Evolutionary conservation across 2,888 invertebrate species (phyloP), one percentile per base, ranked within the genome.

Genomic region (Clusia tigrina): DNA sequence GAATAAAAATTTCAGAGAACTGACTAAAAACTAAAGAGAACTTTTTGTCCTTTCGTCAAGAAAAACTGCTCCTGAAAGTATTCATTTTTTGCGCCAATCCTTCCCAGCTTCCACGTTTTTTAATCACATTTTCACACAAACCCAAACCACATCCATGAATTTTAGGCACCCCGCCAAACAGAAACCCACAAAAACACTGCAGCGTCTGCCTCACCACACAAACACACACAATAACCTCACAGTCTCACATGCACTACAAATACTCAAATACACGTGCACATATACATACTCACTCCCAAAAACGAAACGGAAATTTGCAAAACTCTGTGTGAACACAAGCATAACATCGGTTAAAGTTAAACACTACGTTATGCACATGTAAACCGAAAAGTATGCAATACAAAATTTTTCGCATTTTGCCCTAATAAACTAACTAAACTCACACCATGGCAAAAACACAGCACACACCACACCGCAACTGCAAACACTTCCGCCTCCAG

Each of bases 121-220:
- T 12, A n/a, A 48, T 48, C 18, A 48, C 48, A 48, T 2, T 3
- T 20, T 24, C 52, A 24, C 6, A 3, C 52, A 17, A 54, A 54
- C 23, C 22, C 22, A 18, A 18, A 10, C 58, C 57, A 18, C 55
- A 58, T 55, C 54, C 58, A 66, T 68, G 56, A 18, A 66, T 69
- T 69, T 72, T 64, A 68, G 65, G 66, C 65, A 71, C 76, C 73
- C 71, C 69, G 67, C 65, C 68, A 67, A 62, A 58, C 32, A 54
- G 15, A 57, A 26, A 42, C 53, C 9, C 25, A 12, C 2, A 23
- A 15, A 53, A 32, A 32, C 32, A 32, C 12, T 6, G 12, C 6
- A 32, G 12, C 32, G n/a, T 15, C n/a, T 42, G 9, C 12, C 42
- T 15, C 42, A n/a, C 12, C n/a, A 2, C 42, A 42, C 42, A 10